Evolutionary conservation across 2,113 vertebrate species (phyloP), one percentile per base, ranked within the genome.

Genomic region (Muscicapa adusta): DNA sequence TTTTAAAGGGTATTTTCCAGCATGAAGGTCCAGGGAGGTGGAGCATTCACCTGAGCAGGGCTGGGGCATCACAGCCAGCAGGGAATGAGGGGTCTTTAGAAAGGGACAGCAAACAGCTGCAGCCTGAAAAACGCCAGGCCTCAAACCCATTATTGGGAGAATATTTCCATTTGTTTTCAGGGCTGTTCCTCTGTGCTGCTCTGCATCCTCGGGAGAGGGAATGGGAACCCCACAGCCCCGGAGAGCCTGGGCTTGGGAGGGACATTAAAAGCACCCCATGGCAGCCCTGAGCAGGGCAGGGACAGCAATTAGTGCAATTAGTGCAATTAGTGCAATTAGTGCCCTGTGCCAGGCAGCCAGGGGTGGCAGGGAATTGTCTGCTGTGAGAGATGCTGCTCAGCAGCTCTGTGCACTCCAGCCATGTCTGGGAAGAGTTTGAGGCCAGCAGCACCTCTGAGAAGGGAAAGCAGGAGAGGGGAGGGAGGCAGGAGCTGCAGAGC

Each of bases 241-340:
- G 31, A 2, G 31, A 22, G 31, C 19, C 23, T 4, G 4, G 14
- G 53, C 20, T 8, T 1, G 74, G 65, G 16, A 10, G 29, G 42
- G n/a, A 15, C 31, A 11, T 3, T 1, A 3, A 40, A 31, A 10
- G 2, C 47, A 4, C 5, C 54, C 19, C 45, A 4, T 0, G 0
- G 11, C 63, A 19, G 5, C 54, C 38, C 40, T 4, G 8, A 1
- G 29, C 47, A 13, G 5, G 28, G 38, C 66, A 56, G 75, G 58
- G 43, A 50, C 67, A 2, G 1, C 83, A 61, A 84, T 80, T 54
- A 80, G 38, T 8, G 57, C 48, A 50, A 51, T 80, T 34, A 88
- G 40, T 2, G 12, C 31, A 86, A 57, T 79, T 36, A 88, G 43
- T 43, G 43, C 43, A 45, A 45, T 80, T 34, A 88, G 43, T 2